phyloP scores from a whole-genome alignment of 2,888 invertebrate species.

The Phlogophora meticulosa region DNA sequence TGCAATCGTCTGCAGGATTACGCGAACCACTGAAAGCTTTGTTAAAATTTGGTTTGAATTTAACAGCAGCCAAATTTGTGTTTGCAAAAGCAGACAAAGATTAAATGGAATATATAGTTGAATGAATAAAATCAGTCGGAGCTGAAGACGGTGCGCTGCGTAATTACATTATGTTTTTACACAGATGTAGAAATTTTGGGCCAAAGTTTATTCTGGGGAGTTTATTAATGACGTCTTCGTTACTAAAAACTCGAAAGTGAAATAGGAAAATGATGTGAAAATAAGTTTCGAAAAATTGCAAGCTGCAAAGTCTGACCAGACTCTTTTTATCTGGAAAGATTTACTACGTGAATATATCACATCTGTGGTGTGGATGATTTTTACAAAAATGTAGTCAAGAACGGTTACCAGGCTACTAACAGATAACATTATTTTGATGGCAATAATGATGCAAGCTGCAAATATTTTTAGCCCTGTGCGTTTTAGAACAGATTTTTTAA shows the following conservation, averaged over 20 bases:
- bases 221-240: neutral
- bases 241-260: neutral
- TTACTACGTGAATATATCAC: slow-evolving; percentile 20
- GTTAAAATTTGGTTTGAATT: slow-evolving; percentile 61
- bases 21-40: slow-evolving; percentile 60
- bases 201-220: neutral
- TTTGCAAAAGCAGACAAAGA: slow-evolving; percentile 39
- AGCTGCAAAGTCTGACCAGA: neutral
- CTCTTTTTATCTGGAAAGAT: slow-evolving; percentile 21
- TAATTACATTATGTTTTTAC: neutral
- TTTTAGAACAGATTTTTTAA: no score
- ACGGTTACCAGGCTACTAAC: neutral
- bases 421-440: neutral
- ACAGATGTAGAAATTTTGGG: neutral
- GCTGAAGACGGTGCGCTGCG: neutral
- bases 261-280: neutral
- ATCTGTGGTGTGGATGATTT: slow-evolving; percentile 12
- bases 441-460: neutral
- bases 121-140: slow-evolving; percentile 15
- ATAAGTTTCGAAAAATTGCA: neutral
- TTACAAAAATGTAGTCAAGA: slow-evolving; percentile 9
- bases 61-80: slow-evolving; percentile 36
- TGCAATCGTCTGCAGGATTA: slow-evolving; percentile 61
- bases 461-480: neutral
- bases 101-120: slow-evolving; percentile 31